A percentile compares a stretch with the other conserved stretches of the same genome.
These are phyloP conservation scores for Chrysina gloriosa DNA, from an alignment of 2,888 invertebrate genomes.

Conservation along the genomic window DNA sequence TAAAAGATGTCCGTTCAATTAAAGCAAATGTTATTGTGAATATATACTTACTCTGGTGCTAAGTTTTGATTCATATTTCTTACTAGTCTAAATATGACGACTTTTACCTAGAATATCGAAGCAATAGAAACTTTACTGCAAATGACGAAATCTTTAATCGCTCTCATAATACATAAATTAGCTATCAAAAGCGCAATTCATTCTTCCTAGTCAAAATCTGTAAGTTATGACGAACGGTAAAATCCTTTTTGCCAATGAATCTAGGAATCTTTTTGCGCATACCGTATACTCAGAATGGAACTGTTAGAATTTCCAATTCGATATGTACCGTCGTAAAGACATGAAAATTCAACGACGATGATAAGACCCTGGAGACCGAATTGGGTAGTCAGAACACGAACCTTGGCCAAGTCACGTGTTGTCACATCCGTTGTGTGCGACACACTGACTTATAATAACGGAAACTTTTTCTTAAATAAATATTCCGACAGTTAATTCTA, in stretches of 20 bases:
- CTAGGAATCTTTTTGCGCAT: constrained; percentile 1
- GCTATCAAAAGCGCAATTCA: too few species aligned
- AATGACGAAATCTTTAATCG: too few species aligned
- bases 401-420: constrained; percentile 60
- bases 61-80: too few species aligned
- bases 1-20: too few species aligned
- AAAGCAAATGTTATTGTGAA: too few species aligned
- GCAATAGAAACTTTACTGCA: too few species aligned
- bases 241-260: neutral
- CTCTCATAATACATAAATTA: too few species aligned
- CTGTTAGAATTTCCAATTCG: constrained; percentile 36
- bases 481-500: constrained; percentile 45
- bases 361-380: constrained; percentile 50
- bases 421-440: constrained; percentile 61
- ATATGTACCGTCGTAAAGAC: constrained; percentile 8
- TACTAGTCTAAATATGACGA: too few species aligned
- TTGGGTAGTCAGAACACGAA: constrained; percentile 59
- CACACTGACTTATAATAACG: constrained; percentile 65
- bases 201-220: too few species aligned
- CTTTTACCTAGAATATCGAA: too few species aligned
- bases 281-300: constrained; percentile 30
- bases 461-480: constrained; percentile 52
- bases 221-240: constrained; percentile 3
- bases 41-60: too few species aligned
- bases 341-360: constrained; percentile 36